phyloP scores from a whole-genome alignment of 2,888 invertebrate species.

The Erannis defoliaria region DNA sequence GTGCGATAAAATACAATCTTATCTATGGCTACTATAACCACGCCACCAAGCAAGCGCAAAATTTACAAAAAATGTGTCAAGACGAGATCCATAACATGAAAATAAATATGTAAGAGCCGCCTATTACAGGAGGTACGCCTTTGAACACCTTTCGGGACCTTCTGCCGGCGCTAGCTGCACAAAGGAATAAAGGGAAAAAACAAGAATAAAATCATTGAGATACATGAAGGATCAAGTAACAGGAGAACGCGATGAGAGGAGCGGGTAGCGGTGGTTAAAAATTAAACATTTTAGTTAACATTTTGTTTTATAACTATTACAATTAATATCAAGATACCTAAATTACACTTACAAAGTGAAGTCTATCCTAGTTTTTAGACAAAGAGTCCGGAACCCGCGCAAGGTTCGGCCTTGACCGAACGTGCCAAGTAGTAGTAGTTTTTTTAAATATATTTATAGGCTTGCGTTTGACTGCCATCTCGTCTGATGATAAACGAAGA shows the following conservation, averaged over 20 bases:
- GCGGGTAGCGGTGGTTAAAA: not conserved
- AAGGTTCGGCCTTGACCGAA: too few species aligned
- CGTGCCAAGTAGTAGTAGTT: too few species aligned
- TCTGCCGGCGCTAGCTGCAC: slow-evolving; percentile 84
- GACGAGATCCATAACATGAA: slow-evolving; percentile 81
- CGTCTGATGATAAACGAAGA: too few species aligned
- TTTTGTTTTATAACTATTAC: too few species aligned
- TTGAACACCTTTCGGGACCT: slow-evolving; percentile 78
- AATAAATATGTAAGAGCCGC: slow-evolving; percentile 84
- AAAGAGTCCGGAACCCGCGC: too few species aligned
- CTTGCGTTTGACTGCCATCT: too few species aligned
- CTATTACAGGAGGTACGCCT: slow-evolving; percentile 78
- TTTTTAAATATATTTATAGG: too few species aligned
- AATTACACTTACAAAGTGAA: too few species aligned
- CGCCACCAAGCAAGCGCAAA: slow-evolving; percentile 81
- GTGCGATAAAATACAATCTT: not conserved
- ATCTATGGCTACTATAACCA: slow-evolving; percentile 1
- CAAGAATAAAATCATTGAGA: slow-evolving; percentile 67
- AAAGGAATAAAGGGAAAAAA: slow-evolving; percentile 82
- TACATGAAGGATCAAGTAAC: slow-evolving; percentile 49
- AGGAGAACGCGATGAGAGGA: slow-evolving; percentile 36
- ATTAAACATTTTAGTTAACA: too few species aligned
- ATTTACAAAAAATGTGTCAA: slow-evolving; percentile 77
- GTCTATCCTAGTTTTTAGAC: too few species aligned
- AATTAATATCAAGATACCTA: too few species aligned